phyloP scores from a whole-genome alignment of 2,113 vertebrate genomes.

The Gobius niger region DNA sequence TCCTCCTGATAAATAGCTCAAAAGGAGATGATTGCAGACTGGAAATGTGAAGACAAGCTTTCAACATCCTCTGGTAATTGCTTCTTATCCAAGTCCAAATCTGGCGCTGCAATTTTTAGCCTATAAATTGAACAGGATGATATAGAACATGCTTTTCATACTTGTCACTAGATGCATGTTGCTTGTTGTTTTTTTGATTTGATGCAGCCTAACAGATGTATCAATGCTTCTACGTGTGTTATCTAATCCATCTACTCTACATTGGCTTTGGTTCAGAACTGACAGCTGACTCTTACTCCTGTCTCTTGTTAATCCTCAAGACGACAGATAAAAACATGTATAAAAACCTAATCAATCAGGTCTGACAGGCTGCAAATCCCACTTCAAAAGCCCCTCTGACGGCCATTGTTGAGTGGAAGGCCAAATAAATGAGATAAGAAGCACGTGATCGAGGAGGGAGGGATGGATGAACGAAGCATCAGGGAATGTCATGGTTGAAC shows the following conservation, averaged over 20 bases:
- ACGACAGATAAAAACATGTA: slow-evolving; percentile 18
- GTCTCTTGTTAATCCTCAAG: slow-evolving; percentile 40
- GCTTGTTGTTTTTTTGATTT: too few species aligned
- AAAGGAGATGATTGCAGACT: slow-evolving; percentile 24
- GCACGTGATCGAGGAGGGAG: slow-evolving; percentile 13
- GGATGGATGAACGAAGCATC: slow-evolving; percentile 34
- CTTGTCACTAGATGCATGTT: neutral
- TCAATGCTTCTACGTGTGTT: neutral
- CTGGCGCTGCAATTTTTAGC: neutral
- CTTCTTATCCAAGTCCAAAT: neutral
- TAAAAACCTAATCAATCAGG: slow-evolving; percentile 62
- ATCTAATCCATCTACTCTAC: neutral
- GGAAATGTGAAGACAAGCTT: slow-evolving; percentile 35
- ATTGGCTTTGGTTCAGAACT: slow-evolving; percentile 18
- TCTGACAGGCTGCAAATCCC: slow-evolving; percentile 63
- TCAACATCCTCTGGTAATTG: slow-evolving; percentile 27
- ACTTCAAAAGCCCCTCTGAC: slow-evolving; percentile 63
- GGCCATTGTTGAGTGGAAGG: slow-evolving; percentile 60
- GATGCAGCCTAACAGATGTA: neutral
- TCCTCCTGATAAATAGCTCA: too few species aligned
- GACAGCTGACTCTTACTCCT: slow-evolving; percentile 40
- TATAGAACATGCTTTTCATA: neutral
- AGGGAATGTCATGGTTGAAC: slow-evolving; percentile 20
- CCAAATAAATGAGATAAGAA: slow-evolving; percentile 59
- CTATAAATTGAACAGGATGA: neutral